Conservation (phyloP, 2,113 vertebrate genomes). For the Neolamprologus sp. region DNA sequence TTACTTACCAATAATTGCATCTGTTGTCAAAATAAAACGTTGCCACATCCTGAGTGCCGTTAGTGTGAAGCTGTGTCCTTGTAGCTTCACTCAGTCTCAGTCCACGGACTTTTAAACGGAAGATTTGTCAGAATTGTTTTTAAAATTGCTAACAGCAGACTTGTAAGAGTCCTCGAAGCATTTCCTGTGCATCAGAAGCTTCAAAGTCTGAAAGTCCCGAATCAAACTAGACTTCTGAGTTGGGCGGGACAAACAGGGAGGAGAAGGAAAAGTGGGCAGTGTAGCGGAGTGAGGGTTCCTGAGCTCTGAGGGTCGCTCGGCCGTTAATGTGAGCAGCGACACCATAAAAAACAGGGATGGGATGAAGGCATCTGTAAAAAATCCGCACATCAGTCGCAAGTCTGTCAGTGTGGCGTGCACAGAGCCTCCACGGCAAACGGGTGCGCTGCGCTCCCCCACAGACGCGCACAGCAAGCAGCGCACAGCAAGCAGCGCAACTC, state of each 20-base stretch:
- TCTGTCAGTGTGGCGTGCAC: neutral
- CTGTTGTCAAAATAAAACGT: neutral
- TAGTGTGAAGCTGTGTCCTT: neutral
- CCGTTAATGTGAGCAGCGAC: neutral
- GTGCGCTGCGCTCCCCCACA: neutral
- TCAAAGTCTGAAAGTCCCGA: neutral
- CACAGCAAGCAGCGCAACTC: neutral
- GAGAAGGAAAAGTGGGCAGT: neutral
- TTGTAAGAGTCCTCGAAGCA: neutral
- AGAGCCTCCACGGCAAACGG: neutral
- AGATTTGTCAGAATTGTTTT: neutral
- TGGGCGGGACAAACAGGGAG: neutral
- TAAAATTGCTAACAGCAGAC: neutral
- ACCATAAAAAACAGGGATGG: neutral
- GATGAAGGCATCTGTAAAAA: neutral
- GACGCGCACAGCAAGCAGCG: neutral
- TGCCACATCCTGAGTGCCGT: constrained; percentile 19
- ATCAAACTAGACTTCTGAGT: neutral
- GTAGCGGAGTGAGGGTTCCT: neutral
- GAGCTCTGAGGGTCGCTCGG: neutral
- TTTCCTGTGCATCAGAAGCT: constrained; percentile 10
- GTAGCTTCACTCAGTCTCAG: constrained; percentile 2
- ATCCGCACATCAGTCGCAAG: neutral
- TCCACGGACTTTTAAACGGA: neutral
- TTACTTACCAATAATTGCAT: constrained; percentile 44